Percentiles rank a stretch among this genome's conserved stretches.
Evolutionary conservation across 1,140 invertebrate species (phyloP).

Genomic region (Chironomus tepperi): DNA sequence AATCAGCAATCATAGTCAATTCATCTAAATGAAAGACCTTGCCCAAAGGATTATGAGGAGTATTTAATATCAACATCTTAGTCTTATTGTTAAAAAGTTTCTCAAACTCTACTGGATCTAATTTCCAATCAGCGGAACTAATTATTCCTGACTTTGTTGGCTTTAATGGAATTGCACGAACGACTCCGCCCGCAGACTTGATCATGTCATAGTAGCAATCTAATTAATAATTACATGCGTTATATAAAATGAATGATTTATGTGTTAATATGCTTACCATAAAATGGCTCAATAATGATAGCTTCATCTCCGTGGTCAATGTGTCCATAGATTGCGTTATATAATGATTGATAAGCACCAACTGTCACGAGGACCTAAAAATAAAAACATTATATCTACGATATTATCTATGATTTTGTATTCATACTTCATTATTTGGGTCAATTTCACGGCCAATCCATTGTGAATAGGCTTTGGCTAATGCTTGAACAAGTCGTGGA

Average conservation of each 20-base stretch:
- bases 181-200: constrained; percentile 71
- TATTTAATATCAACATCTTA: constrained; percentile 93
- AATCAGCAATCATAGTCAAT: constrained; percentile 66
- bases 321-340: constrained; percentile 73
- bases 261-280: constrained; percentile 43
- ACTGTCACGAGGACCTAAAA: constrained; percentile 56
- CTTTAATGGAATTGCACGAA: constrained; percentile 80
- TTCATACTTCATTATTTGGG: constrained; percentile 64
- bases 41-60: constrained; percentile 91
- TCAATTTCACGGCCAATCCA: constrained; percentile 66
- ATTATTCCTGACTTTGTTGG: constrained; percentile 41
- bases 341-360: constrained; percentile 92
- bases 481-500: constrained; percentile 72
- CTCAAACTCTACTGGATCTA: constrained; percentile 76
- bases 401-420: too few relatives aligned
- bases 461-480: constrained; percentile 78
- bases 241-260: too few relatives aligned
- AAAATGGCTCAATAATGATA: constrained; percentile 97
- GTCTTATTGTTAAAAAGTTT: constrained; percentile 82
- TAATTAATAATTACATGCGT: too few relatives aligned
- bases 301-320: constrained; percentile 82
- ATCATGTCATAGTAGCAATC: constrained; percentile 96
- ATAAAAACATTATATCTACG: too few relatives aligned
- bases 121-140: constrained; percentile 77
- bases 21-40: constrained; percentile 75